These are phyloP conservation scores for Spicauda simplicius DNA, from an alignment of 2,888 invertebrate species.

Conservation along the genomic window DNA sequence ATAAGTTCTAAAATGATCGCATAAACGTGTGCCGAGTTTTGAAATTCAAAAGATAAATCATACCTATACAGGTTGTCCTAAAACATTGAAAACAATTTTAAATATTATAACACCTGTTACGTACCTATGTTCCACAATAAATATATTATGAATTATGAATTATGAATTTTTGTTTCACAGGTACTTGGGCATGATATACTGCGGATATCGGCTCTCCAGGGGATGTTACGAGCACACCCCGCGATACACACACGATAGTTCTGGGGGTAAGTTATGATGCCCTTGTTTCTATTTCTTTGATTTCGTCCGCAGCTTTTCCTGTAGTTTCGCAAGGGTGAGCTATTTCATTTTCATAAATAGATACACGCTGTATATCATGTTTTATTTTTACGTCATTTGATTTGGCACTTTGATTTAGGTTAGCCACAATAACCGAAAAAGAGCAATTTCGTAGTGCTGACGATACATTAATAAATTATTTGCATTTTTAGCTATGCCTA, in stretches of 20 bases:
- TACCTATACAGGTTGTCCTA: too few species aligned
- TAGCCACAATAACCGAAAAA: too few species aligned
- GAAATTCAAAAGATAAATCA: too few species aligned
- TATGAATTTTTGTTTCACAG: constrained; percentile 54
- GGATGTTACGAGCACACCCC: constrained; percentile 55
- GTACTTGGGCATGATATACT: constrained; percentile 57
- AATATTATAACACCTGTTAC: too few species aligned
- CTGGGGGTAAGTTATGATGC: constrained; percentile 26
- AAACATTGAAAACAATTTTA: too few species aligned
- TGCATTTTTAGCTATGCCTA: too few species aligned
- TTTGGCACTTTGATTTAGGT: neutral
- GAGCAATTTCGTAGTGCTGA: too few species aligned
- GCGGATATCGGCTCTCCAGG: constrained; percentile 74
- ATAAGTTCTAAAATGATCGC: too few species aligned
- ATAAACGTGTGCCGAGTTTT: too few species aligned
- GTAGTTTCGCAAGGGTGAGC: neutral
- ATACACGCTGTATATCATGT: neutral
- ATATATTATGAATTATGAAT: too few species aligned
- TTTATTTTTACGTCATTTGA: neutral
- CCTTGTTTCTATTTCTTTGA: constrained; percentile 25
- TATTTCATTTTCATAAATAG: constrained; percentile 1
- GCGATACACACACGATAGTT: constrained; percentile 17
- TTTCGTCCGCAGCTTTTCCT: constrained; percentile 13
- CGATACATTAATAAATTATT: too few species aligned
- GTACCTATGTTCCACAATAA: too few species aligned